phyloP scores from a whole-genome alignment of 2,888 invertebrate species.

The Aradus depressus region DNA sequence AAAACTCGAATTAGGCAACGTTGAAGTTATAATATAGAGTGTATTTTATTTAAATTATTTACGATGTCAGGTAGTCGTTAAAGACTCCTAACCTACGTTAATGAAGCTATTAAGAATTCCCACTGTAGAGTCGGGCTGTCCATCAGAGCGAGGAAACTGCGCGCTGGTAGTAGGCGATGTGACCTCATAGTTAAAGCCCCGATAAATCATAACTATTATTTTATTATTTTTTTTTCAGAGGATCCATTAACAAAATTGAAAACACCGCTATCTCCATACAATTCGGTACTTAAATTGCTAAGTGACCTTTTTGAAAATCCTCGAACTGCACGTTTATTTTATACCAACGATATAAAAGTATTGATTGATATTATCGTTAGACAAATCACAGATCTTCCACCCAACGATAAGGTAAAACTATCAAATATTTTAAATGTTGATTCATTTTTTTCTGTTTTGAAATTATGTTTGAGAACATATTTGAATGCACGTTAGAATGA shows the following conservation, averaged over 20 bases:
- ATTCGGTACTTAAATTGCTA: conserved; percentile 80
- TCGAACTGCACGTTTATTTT: conserved; percentile 75
- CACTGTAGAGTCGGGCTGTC: too few species aligned
- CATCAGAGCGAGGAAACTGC: too few species aligned
- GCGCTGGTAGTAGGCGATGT: too few species aligned
- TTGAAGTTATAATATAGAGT: neutral
- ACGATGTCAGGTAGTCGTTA: too few species aligned
- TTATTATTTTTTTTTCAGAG: conserved; percentile 44
- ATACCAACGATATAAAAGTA: conserved; percentile 90
- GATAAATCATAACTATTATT: neutral
- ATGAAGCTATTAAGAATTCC: neutral
- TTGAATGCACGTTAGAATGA: too few species aligned
- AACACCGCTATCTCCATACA: conserved; percentile 64
- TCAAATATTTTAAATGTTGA: neutral
- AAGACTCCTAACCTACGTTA: conserved; percentile 11
- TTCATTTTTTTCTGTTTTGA: neutral
- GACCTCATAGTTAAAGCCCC: too few species aligned
- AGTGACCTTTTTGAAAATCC: conserved; percentile 71
- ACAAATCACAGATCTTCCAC: conserved; percentile 77
- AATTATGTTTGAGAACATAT: too few species aligned
- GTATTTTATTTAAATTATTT: too few species aligned
- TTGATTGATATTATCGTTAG: conserved; percentile 85
- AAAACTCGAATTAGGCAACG: too few species aligned
- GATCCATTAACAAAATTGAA: conserved; percentile 79
- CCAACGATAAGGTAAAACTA: conserved; percentile 63